phyloP scores from a whole-genome alignment of 2,888 invertebrate species.

The Andrena dorsata region DNA sequence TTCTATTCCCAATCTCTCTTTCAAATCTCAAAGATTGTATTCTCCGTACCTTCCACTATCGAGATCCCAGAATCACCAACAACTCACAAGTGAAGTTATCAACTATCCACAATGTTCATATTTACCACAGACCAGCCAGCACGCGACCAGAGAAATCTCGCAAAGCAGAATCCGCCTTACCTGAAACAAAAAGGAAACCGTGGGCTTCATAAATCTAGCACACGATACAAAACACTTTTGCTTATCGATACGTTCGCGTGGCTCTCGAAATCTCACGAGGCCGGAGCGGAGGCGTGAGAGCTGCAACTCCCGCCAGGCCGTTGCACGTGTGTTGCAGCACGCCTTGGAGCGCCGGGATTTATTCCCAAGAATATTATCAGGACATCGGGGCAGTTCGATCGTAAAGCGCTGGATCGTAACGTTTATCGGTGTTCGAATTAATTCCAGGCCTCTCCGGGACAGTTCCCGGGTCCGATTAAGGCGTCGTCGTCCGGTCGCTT shows the following conservation, averaged over 20 bases:
- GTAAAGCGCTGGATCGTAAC: conserved; percentile 58
- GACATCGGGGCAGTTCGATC: conserved; percentile 51
- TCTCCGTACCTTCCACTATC: background rate
- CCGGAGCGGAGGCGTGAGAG: conserved; percentile 65
- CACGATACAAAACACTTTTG: background rate
- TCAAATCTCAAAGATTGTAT: no score
- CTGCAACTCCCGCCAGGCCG: conserved; percentile 41
- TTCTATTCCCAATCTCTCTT: no score
- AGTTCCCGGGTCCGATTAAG: conserved; percentile 28
- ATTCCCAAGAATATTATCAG: conserved; percentile 60
- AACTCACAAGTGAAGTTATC: background rate
- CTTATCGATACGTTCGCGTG: conserved; percentile 61
- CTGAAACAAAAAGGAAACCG: conserved; percentile 40
- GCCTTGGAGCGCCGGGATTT: conserved; percentile 56
- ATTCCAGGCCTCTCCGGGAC: conserved; percentile 9
- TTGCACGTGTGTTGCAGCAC: conserved; percentile 22
- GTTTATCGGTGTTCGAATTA: conserved; percentile 41
- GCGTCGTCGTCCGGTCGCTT: background rate
- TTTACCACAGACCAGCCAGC: conserved; percentile 7
- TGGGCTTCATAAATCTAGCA: background rate
- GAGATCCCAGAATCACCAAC: background rate
- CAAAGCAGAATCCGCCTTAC: conserved; percentile 28
- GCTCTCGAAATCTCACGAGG: conserved; percentile 69
- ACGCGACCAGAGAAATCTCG: background rate
- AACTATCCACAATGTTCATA: conserved; percentile 2